Percentiles rank a stretch among this genome's conserved stretches.
Conservation (phyloP, 2,888 invertebrate genomes). For the Oscheius sp. region DNA sequence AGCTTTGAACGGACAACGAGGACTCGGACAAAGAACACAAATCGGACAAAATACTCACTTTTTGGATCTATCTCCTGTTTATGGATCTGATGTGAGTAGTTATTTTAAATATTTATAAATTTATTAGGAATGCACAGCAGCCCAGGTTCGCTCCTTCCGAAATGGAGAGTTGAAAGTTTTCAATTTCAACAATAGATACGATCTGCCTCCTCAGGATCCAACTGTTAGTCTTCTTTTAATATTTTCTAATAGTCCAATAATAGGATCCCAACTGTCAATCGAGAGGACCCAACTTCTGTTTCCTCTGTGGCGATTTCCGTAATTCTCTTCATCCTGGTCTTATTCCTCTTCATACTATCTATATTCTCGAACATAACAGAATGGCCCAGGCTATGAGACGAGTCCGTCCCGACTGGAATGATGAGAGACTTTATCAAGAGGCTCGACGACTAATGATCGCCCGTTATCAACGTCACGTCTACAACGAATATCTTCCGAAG, state of each 20-base stretch:
- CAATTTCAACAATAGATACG: slow-evolving; percentile 27
- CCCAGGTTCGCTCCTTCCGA: slow-evolving; percentile 80
- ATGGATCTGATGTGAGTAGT: slow-evolving; percentile 81
- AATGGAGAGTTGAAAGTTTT: slow-evolving; percentile 39
- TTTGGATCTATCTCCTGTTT: slow-evolving; percentile 81
- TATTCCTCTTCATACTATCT: slow-evolving; percentile 53
- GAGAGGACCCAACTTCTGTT: slow-evolving; percentile 41
- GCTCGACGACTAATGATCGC: slow-evolving; percentile 71
- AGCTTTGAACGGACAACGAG: slow-evolving; percentile 88
- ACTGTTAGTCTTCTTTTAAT: slow-evolving; percentile 36
- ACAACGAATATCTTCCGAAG: slow-evolving; percentile 78
- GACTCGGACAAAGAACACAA: slow-evolving; percentile 73
- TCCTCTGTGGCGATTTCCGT: slow-evolving; percentile 55
- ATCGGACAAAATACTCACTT: slow-evolving; percentile 81
- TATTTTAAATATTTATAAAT: neutral
- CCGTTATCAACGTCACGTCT: slow-evolving; percentile 75
- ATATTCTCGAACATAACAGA: slow-evolving; percentile 62
- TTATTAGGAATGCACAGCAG: slow-evolving; percentile 78
- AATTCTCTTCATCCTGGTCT: slow-evolving; percentile 58
- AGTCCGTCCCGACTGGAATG: slow-evolving; percentile 36
- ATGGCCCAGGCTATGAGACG: slow-evolving; percentile 40
- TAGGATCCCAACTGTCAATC: slow-evolving; percentile 51
- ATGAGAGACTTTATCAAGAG: slow-evolving; percentile 54
- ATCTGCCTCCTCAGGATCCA: slow-evolving; percentile 43
- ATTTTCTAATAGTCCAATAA: too few species aligned